Base-by-base conservation (phyloP, 2,113 vertebrate species). In the Hepsetus odoe region DNA sequence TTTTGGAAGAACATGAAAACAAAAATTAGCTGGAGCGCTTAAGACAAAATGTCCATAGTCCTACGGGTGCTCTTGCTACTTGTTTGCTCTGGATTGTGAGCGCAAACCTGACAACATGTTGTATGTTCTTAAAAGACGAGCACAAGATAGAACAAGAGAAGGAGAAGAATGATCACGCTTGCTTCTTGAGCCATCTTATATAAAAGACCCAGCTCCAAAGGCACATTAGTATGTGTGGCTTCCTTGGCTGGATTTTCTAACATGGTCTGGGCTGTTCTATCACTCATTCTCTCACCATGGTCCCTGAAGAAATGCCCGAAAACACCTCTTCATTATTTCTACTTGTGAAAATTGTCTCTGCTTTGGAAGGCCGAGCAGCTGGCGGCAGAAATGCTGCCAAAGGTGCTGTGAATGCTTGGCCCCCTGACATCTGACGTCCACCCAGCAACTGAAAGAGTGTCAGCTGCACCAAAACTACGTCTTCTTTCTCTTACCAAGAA, bases 261-360 rank as follows among this genome's bases (percentile, higher is more conserved):
- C 33, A 28, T 40, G 59, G 61, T 49, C 66, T 67, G 61, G 67
- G 28, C 42, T 53, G 32, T 20, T 69, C 10, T 58, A 14, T 56
- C 26, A 5, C 65, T 55, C 22, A 5, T 46, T 38, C 56, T 59
- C 18, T 38, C 49, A 30, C 56, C 51, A 16, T 3, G 42, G 55
- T 2, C 81, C 70, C 86, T 81, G 82, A 79, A 81, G 87, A 80
- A 80, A 89, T 87, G 86, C 80, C 83, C 67, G 74, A 55, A 51
- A 80, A 86, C 85, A 85, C 82, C 49, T 77, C 85, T 88, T 88
- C 85, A 88, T 90, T 87, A 88, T 88, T 89, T 85, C 83, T 87
- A 89, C 86, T 90, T 88, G 85, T 86, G 85, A 91, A 90, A 88
- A 85, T 83, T 87, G 89, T 90, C 85, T 78, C 86, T 90, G 84